A percentile compares a stretch with the other conserved stretches of the same genome.
These are phyloP conservation scores for Nyctibius grandis DNA, from an alignment of 2,797 vertebrate genomes.

Conservation along the genomic window DNA sequence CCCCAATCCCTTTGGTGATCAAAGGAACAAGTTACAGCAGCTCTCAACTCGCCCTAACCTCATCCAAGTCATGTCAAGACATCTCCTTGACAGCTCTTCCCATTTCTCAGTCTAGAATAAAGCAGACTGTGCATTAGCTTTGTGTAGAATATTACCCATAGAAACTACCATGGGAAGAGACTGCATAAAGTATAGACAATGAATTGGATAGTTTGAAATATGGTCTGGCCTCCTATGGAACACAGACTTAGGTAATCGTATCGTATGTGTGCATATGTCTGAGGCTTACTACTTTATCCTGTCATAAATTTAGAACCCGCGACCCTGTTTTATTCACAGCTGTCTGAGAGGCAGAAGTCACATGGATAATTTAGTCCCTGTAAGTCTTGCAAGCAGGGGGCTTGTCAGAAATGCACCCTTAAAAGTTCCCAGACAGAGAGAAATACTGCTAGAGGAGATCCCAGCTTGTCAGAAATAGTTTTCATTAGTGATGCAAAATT, in stretches of 20 bases:
- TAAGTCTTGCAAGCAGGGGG: not conserved
- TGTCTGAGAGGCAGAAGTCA: not conserved
- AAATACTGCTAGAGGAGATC: not conserved
- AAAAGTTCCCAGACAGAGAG: not conserved
- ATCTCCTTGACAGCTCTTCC: not conserved
- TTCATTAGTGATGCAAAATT: not conserved
- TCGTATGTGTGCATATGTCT: fast-evolving
- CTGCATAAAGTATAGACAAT: not conserved
- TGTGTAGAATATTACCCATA: not conserved
- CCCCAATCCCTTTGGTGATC: not conserved
- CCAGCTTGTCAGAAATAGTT: not conserved
- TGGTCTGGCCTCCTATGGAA: not conserved
- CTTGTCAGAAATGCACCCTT: not conserved
- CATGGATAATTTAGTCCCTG: not conserved
- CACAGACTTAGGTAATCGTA: fast-evolving
- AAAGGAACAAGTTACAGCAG: not conserved
- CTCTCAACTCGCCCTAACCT: not conserved
- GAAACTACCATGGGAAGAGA: not conserved
- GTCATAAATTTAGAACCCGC: not conserved
- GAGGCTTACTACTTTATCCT: not conserved
- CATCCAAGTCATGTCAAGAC: not conserved
- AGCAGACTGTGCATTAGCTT: not conserved
- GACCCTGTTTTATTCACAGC: not conserved
- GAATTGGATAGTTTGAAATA: not conserved
- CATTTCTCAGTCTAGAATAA: not conserved